Base-by-base conservation (phyloP, 2,888 invertebrate species). In the Ennomos quercinarius region DNA sequence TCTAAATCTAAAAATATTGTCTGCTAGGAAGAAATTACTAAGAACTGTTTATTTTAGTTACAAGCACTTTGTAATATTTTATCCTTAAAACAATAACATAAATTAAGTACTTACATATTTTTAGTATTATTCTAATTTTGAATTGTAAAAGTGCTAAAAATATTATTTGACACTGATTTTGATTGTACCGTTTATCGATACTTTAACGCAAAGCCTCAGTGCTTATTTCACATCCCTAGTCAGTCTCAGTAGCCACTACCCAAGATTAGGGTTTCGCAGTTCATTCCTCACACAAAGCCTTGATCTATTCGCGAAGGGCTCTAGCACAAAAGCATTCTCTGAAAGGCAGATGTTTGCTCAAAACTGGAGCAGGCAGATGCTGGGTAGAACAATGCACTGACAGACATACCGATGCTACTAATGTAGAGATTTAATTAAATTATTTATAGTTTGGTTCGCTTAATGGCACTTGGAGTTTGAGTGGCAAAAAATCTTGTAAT, bases 291-390 rank as follows among this genome's bases (percentile, higher is more conserved):
- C 74, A 78, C 83, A 84, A 83, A 84, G 84, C 69, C 79, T 81
- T 71, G 84, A 87, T 88, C 86, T 86, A 84, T 87, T 85, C 84
- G 86, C 84, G 72, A 82, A 86, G 73, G 63, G 55, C 51, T 66
- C 56, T n/a, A n/a, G 42, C 70, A 75, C 71, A 70, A 77, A 72
- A 71, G 68, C 54, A 67, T 66, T 48, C 35, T 46, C 9, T 17
- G 47, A 54, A 73, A 71, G 81, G 87, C 91, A 90, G 91, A 89
- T 91, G 90, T 85, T 64, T 49, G 78, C 86, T 8, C 86, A 87
- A 87, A 89, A 87, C 80, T 86, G 81, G 90, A 79, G 78, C 82
- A 72, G 57, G 84, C 89, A 90, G 90, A 89, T 91, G 91, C 77
- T 73, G 67, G 42, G 64, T 71, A 80, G 86, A 83, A 84, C 83